These are phyloP conservation scores for Galago senegalensis DNA, from an alignment of 2,797 vertebrate species.

Conservation along the genomic window DNA sequence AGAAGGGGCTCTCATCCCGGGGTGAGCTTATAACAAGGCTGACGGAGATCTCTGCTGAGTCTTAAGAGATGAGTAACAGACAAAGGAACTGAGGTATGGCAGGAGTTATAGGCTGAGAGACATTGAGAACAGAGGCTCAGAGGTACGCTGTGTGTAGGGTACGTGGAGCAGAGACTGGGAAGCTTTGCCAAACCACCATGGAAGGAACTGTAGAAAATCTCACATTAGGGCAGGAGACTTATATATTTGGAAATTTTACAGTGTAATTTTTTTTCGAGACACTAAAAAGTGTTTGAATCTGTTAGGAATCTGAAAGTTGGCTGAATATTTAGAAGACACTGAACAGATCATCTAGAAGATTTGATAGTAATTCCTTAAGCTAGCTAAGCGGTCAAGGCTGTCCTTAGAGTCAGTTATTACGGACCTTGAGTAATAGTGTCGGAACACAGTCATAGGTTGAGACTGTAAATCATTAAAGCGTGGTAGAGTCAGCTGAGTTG, in stretches of 20 bases:
- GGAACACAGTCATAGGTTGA: neutral
- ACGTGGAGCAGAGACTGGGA: neutral
- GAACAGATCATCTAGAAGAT: neutral
- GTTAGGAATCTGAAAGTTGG: neutral
- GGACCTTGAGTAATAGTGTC: neutral
- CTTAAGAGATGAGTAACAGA: neutral
- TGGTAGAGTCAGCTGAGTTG: neutral
- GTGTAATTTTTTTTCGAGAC: neutral
- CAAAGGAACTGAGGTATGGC: neutral
- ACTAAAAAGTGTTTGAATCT: neutral
- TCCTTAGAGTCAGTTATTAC: neutral
- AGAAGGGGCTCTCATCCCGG: neutral
- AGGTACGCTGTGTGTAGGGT: rapidly evolving
- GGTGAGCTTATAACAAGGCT: neutral
- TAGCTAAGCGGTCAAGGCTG: neutral
- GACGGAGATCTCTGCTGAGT: neutral
- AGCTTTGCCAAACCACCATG: neutral
- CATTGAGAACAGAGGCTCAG: neutral
- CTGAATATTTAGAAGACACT: neutral
- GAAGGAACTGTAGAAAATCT: neutral
- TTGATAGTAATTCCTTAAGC: neutral
- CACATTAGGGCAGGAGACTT: neutral
- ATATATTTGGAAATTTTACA: conserved; percentile 21
- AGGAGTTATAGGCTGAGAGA: neutral
- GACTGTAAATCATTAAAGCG: neutral